These are phyloP conservation scores for Apamea sordens DNA, from an alignment of 2,888 invertebrate genomes.

Conservation along the genomic window DNA sequence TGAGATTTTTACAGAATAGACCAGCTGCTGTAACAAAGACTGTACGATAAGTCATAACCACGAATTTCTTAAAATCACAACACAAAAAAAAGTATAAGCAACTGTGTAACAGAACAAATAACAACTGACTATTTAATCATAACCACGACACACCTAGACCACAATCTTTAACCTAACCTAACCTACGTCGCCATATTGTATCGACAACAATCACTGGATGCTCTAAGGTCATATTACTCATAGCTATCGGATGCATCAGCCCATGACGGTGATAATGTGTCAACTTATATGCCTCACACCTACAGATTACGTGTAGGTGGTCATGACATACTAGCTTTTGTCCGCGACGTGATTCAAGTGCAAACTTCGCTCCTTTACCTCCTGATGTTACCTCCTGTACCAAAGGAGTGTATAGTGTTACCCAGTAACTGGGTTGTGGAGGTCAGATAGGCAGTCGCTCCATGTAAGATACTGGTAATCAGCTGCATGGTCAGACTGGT, in stretches of 20 bases:
- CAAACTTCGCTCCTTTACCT: not conserved
- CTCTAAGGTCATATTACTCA: slow-evolving; percentile 44
- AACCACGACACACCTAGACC: slow-evolving; percentile 17
- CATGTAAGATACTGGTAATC: too few relatives aligned
- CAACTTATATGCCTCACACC: slow-evolving; percentile 23
- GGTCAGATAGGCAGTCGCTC: too few relatives aligned
- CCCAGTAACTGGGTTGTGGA: too few relatives aligned
- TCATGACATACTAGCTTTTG: not conserved
- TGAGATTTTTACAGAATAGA: too few relatives aligned
- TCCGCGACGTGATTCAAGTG: not conserved
- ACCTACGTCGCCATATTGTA: slow-evolving; percentile 21
- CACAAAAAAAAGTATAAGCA: not conserved
- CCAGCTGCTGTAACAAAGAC: too few relatives aligned
- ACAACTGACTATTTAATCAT: not conserved
- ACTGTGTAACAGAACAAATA: slow-evolving; percentile 4
- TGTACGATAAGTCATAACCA: too few relatives aligned
- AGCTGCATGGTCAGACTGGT: too few relatives aligned
- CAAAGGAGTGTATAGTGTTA: too few relatives aligned
- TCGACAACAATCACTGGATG: slow-evolving; percentile 5
- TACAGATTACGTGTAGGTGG: slow-evolving; percentile 1
- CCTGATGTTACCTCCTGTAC: too few relatives aligned
- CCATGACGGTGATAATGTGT: slow-evolving; percentile 7
- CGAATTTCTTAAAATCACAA: too few relatives aligned
- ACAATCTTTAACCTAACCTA: not conserved
- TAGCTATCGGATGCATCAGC: slow-evolving; percentile 13